Percentiles rank a stretch among this genome's conserved stretches.
phyloP scores from a whole-genome alignment of 2,797 vertebrate genomes.

The Craterocephalus amniculus region DNA sequence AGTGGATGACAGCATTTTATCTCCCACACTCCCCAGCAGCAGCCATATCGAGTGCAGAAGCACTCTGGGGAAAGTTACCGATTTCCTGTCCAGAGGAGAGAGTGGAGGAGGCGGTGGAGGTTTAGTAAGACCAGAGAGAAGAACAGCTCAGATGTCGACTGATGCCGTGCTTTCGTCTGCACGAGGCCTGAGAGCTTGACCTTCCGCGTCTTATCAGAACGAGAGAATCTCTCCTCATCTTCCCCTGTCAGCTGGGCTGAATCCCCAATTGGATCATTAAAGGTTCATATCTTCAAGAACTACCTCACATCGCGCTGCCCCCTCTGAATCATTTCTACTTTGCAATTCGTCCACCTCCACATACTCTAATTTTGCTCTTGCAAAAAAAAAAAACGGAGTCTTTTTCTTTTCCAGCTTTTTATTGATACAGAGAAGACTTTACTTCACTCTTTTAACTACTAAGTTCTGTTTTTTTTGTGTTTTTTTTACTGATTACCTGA shows the following conservation, averaged over 20 bases:
- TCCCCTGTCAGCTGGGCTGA: constrained; percentile 27
- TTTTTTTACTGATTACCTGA: constrained; percentile 1
- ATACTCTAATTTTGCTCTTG: constrained; percentile 67
- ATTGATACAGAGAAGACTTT: constrained; percentile 13
- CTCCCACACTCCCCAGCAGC: constrained; percentile 1
- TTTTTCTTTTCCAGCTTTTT: constrained; percentile 23
- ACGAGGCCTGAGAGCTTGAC: constrained; percentile 38
- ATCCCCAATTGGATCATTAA: constrained; percentile 61
- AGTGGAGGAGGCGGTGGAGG: constrained; percentile 6
- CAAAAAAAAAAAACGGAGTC: constrained; percentile 35
- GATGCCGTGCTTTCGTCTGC: constrained; percentile 3
- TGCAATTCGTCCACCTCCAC: constrained; percentile 70
- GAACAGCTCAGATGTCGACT: constrained; percentile 48
- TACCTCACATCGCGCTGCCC: constrained; percentile 58
- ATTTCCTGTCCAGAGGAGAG: constrained; percentile 50
- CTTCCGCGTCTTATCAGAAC: constrained; percentile 42
- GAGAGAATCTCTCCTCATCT: constrained; percentile 49
- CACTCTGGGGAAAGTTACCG: constrained; percentile 30
- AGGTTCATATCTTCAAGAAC: constrained; percentile 63
- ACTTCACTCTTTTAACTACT: background rate
- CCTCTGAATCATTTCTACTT: constrained; percentile 72
- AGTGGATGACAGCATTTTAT: background rate
- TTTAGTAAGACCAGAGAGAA: constrained; percentile 27
- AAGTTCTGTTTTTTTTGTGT: background rate
- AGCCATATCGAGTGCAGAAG: constrained; percentile 12